These are phyloP conservation scores for Porites divaricata DNA, from an alignment of 92 coral and sea anemone genomes.

Conservation along the genomic window DNA sequence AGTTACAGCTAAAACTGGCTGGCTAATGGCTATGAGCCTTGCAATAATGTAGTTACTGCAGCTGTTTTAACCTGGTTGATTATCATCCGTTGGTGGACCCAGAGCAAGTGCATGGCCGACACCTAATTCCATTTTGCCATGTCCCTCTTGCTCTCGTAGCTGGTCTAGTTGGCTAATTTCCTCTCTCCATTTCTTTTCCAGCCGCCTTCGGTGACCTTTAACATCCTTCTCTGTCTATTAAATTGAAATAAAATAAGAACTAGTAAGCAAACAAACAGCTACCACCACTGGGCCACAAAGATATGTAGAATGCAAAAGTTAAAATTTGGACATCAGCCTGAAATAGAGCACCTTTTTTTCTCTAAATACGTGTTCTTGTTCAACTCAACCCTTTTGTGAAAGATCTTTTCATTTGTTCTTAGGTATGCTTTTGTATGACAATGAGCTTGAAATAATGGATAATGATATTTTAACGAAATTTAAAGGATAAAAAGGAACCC, in stretches of 20 bases:
- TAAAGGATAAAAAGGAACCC: too few relatives aligned
- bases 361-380: too few relatives aligned
- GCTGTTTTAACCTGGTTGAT: slow-evolving; percentile 6
- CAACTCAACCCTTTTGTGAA: too few relatives aligned
- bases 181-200: slow-evolving; percentile 94
- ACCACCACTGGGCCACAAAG: neutral
- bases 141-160: slow-evolving; percentile 71
- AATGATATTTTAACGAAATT: too few relatives aligned
- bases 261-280: neutral
- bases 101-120: slow-evolving; percentile 78
- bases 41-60: neutral
- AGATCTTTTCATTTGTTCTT: too few relatives aligned
- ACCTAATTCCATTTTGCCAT: slow-evolving; percentile 77
- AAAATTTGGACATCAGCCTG: too few relatives aligned
- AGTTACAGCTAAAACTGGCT: too few relatives aligned
- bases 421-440: too few relatives aligned
- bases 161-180: slow-evolving; percentile 75
- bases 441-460: too few relatives aligned
- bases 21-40: too few relatives aligned
- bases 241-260: neutral
- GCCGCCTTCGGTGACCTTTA: slow-evolving; percentile 75
- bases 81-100: slow-evolving; percentile 68
- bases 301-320: too few relatives aligned
- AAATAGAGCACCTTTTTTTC: too few relatives aligned
- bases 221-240: slow-evolving; percentile 92